Evolutionary conservation across 2,797 vertebrate genomes (phyloP).

Genomic region (Cottoperca gobio): DNA sequence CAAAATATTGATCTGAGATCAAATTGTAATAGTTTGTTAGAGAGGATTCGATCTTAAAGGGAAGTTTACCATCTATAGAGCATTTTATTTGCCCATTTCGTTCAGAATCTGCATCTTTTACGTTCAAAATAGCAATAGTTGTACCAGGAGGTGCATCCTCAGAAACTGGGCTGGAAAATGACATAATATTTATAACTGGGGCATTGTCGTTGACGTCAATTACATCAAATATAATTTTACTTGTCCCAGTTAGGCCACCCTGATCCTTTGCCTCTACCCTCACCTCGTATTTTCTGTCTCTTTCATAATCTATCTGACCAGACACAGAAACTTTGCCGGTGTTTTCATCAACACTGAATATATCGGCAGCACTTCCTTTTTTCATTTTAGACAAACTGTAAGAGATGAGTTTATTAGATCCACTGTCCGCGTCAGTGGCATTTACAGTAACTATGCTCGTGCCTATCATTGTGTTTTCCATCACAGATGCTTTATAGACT

Average conservation of each 20-base stretch:
- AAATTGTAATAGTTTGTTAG: slow-evolving; percentile 80
- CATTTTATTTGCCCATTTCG: slow-evolving; percentile 81
- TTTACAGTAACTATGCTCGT: slow-evolving; percentile 41
- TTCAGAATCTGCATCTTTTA: slow-evolving; percentile 80
- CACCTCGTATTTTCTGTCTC: slow-evolving; percentile 43
- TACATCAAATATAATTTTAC: slow-evolving; percentile 52
- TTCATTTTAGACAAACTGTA: slow-evolving; percentile 43
- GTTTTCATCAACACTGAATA: slow-evolving; percentile 35
- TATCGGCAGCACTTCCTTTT: neutral
- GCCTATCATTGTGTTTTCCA: slow-evolving; percentile 38
- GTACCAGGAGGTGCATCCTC: slow-evolving; percentile 70
- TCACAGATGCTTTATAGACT: slow-evolving; percentile 39
- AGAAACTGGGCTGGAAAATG: slow-evolving; percentile 66
- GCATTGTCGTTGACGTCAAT: slow-evolving; percentile 53
- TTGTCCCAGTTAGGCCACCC: slow-evolving; percentile 36
- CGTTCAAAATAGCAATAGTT: slow-evolving; percentile 69
- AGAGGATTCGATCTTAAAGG: slow-evolving; percentile 76
- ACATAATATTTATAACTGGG: slow-evolving; percentile 52
- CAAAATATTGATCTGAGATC: slow-evolving; percentile 63
- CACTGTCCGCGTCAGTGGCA: slow-evolving; percentile 62
- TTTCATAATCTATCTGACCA: slow-evolving; percentile 55
- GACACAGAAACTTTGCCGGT: slow-evolving; percentile 21
- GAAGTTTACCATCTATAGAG: slow-evolving; percentile 48
- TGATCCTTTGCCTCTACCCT: slow-evolving; percentile 55
- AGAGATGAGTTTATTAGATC: slow-evolving; percentile 21